phyloP scores from a whole-genome alignment of 2,888 invertebrate genomes.

The Stenodema calcarata region DNA sequence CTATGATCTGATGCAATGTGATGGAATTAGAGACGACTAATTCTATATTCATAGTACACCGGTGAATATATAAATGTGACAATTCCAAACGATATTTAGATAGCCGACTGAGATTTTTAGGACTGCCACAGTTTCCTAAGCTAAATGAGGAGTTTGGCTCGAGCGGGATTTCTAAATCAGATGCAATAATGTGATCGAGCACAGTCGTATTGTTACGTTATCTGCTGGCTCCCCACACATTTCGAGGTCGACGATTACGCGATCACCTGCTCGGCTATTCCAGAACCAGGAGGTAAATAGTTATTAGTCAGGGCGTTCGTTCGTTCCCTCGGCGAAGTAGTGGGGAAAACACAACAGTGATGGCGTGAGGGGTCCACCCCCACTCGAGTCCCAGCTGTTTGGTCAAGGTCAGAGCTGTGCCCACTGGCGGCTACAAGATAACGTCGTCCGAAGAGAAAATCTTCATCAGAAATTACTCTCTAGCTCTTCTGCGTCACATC shows the following conservation, averaged over 20 bases:
- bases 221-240: background rate
- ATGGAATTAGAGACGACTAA: no score
- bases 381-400: background rate
- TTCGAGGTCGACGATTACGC: background rate
- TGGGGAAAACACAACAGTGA: background rate
- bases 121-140: no score
- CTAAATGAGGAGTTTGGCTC: no score
- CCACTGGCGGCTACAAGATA: background rate
- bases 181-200: no score
- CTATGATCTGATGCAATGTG: no score
- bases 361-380: background rate
- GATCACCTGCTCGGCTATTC: background rate
- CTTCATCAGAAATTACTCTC: background rate
- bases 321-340: background rate
- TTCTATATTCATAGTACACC: no score
- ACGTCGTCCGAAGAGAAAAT: background rate
- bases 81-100: no score
- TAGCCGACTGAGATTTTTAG: no score
- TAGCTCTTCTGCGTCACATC: background rate
- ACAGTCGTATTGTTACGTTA: background rate
- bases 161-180: no score
- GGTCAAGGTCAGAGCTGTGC: background rate
- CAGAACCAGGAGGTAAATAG: background rate
- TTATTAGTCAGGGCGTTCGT: background rate
- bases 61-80: no score